Conservation (phyloP, 2,113 vertebrate species). For the Pseudonaja textilis region DNA sequence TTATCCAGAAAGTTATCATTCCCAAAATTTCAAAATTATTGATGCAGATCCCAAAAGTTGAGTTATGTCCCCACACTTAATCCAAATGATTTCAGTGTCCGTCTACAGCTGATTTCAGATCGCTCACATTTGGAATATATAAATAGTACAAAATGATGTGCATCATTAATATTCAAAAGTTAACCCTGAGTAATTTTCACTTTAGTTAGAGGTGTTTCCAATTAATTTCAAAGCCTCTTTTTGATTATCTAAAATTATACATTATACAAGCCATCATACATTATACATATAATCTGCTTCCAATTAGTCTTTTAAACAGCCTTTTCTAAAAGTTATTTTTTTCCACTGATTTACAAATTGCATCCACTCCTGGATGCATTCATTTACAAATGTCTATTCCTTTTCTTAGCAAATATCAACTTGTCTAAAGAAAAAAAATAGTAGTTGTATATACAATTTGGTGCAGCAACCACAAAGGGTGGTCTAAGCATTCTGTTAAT, state of each 20-base stretch:
- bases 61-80: not conserved
- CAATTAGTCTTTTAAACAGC: not conserved
- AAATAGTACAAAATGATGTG: not conserved
- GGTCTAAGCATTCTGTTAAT: not conserved
- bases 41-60: not conserved
- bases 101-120: not conserved
- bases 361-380: not conserved
- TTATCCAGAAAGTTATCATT: not conserved
- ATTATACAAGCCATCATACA: not conserved
- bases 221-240: slow-evolving; percentile 16
- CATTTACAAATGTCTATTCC: not conserved
- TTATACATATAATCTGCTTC: not conserved
- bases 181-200: not conserved
- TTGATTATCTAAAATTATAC: not conserved
- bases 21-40: not conserved
- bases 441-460: not conserved
- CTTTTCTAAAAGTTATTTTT: not conserved
- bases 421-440: not conserved
- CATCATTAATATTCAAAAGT: not conserved
- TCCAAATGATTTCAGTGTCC: not conserved
- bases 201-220: slow-evolving; percentile 29
- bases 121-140: not conserved
- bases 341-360: not conserved
- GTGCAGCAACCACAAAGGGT: not conserved
- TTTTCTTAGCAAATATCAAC: not conserved